A percentile compares a stretch with the other conserved stretches of the same genome.
These are phyloP conservation scores for Tiliacea aurago DNA, from an alignment of 2,888 invertebrate species.

Conservation along the genomic window DNA sequence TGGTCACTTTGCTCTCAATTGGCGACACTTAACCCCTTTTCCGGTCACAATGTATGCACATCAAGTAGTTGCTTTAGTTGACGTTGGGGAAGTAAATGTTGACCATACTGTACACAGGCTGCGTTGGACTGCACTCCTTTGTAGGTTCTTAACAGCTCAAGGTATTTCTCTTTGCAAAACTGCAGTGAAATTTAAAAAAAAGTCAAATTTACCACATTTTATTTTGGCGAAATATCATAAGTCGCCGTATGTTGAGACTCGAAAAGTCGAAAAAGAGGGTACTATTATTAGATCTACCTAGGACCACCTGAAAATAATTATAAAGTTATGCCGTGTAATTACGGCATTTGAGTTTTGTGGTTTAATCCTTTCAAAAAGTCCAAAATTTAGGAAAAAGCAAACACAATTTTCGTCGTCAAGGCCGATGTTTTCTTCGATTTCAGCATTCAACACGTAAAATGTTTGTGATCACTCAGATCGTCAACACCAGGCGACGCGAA, in stretches of 20 bases:
- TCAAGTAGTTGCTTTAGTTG: background rate
- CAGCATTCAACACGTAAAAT: background rate
- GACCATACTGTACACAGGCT: background rate
- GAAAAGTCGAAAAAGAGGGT: background rate
- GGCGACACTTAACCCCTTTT: background rate
- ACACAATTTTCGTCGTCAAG: background rate
- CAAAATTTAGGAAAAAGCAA: background rate
- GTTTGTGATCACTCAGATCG: background rate
- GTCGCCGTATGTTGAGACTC: background rate
- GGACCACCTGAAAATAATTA: too few relatives aligned
- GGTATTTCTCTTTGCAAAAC: background rate
- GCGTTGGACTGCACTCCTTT: background rate
- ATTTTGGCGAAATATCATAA: background rate
- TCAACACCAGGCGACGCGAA: background rate
- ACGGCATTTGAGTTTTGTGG: background rate
- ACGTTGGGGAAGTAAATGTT: background rate
- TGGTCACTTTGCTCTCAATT: background rate
- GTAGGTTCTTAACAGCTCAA: background rate
- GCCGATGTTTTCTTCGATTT: background rate
- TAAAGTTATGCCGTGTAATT: background rate
- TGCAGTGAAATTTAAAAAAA: background rate
- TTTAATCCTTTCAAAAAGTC: too few relatives aligned
- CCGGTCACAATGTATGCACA: background rate
- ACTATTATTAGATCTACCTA: background rate
- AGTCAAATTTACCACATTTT: background rate